Evolutionary conservation across 2,888 invertebrate species (phyloP), one percentile per base, ranked within the genome.

Genomic region (Xanthorhoe spadicearia): DNA sequence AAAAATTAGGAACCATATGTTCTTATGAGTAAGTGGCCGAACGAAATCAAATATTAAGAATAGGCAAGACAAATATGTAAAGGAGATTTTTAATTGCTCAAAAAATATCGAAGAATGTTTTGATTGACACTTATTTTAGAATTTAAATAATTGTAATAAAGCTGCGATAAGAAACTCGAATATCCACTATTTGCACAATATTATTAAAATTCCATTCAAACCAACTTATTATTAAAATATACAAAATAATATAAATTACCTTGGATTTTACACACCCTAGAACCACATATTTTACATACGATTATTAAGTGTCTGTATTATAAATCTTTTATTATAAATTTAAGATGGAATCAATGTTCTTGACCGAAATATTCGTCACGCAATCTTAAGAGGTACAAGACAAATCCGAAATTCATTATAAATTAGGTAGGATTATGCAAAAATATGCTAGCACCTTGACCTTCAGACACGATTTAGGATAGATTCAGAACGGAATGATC

Each of bases 331-430:
- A 61, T 61, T 61, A n/a, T n/a, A n/a, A n/a, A n/a, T n/a, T n/a
- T n/a, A n/a, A n/a, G 28, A 58, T 49, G 10, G 23, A 13, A 48
- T 23, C 23, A 10, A 32, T 62, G 62, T 19, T 59, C 66, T 66
- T 66, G 66, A 66, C 66, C 66, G 62, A 62, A 48, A 23, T 59
- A 55, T 17, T 38, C 8, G 54, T 59, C 54, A 59, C 62, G 62
- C 62, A 59, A 66, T 66, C 38, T 15, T n/a, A 52, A 19, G 13
- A 1, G 0, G 43, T 49, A 32, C 35, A 56, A 61, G 51, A 43
- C 15, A 55, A 38, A 55, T 55, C 54, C 13, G 35, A 61, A 9
- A 49, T 61, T 28, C 13, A 46, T 48, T 61, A 48, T n/a, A 57
- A 28, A 61, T 35, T 57, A 50, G 51, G 38, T 57, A 50, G 51